These are phyloP conservation scores for Phaonia tiefii DNA, from an alignment of 2,888 invertebrate species.

Conservation along the genomic window DNA sequence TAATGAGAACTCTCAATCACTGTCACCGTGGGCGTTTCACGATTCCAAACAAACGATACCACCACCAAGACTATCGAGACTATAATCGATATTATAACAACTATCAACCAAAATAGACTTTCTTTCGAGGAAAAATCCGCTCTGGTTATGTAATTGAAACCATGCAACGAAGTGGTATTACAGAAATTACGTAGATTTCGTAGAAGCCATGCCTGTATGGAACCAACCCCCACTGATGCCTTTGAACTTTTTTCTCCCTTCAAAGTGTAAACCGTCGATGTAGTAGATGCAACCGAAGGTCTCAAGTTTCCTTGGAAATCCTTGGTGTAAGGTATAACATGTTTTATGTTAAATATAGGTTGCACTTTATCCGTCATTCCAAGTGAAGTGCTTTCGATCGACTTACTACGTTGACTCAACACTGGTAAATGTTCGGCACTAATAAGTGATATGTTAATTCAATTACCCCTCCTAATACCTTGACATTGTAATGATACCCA, in stretches of 20 bases:
- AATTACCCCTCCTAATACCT: slow-evolving; percentile 25
- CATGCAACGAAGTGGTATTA: slow-evolving; percentile 86
- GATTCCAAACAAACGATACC: slow-evolving; percentile 84
- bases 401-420: slow-evolving; percentile 16
- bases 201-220: slow-evolving; percentile 73
- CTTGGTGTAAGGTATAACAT: slow-evolving; percentile 31
- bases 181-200: slow-evolving; percentile 83
- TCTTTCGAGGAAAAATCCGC: slow-evolving; percentile 82
- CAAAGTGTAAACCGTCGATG: not conserved
- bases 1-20: slow-evolving; percentile 82
- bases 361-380: slow-evolving; percentile 50
- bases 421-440: not conserved
- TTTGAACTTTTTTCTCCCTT: not conserved
- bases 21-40: slow-evolving; percentile 84
- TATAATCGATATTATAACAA: slow-evolving; percentile 82
- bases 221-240: not conserved
- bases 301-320: not conserved
- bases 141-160: slow-evolving; percentile 86
- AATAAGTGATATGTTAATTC: slow-evolving; percentile 41
- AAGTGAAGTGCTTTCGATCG: not conserved
- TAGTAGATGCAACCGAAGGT: slow-evolving; percentile 2
- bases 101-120: slow-evolving; percentile 83
- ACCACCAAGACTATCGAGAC: slow-evolving; percentile 83
- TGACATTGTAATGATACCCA: not conserved
- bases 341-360: slow-evolving; percentile 43